These are phyloP conservation scores for Cyaniris semiargus DNA, from an alignment of 2,888 invertebrate genomes.

Conservation along the genomic window DNA sequence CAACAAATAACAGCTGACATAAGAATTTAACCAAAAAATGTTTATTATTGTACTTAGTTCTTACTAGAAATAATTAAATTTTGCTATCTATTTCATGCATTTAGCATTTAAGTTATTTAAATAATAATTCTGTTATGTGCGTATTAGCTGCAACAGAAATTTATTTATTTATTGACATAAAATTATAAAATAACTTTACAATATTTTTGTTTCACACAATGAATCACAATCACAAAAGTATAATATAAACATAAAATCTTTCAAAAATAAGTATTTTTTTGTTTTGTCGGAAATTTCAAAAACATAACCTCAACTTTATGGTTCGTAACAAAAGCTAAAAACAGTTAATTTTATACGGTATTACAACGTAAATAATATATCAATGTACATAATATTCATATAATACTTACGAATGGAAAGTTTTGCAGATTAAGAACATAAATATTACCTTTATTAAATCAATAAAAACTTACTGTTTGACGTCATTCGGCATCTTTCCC, in stretches of 20 bases:
- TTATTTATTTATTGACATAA: too few relatives aligned
- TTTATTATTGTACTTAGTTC: too few relatives aligned
- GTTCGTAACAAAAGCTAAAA: too few relatives aligned
- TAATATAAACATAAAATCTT: too few relatives aligned
- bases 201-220: too few relatives aligned
- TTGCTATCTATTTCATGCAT: neutral
- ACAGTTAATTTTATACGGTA: neutral
- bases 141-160: too few relatives aligned
- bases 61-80: too few relatives aligned
- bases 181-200: too few relatives aligned
- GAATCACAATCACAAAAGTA: too few relatives aligned
- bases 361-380: neutral
- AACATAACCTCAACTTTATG: neutral
- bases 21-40: too few relatives aligned
- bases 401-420: neutral
- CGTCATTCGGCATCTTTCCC: constrained; percentile 56
- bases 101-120: neutral
- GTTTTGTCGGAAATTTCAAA: neutral
- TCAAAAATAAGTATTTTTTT: neutral
- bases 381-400: neutral
- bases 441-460: neutral
- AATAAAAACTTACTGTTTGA: constrained; percentile 60
- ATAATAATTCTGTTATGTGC: neutral
- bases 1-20: too few relatives aligned
- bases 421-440: neutral